A percentile compares a stretch with the other conserved stretches of the same genome.
Evolutionary conservation across 2,113 vertebrate genomes (phyloP).

Genomic region (Pseudopipra pipra): DNA sequence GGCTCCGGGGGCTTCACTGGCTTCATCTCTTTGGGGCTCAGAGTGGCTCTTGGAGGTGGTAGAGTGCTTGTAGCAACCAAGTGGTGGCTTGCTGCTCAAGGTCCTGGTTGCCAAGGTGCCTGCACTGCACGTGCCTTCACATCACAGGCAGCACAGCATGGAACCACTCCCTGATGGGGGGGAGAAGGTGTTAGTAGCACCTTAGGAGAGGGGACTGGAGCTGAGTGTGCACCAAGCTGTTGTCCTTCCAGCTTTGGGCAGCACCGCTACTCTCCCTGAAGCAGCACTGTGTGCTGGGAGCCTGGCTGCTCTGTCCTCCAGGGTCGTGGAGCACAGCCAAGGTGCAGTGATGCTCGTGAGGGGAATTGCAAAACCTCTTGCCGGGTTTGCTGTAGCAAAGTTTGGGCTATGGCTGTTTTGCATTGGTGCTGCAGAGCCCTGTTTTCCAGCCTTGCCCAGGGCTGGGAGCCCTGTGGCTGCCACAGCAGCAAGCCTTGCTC

Average conservation of each 20-base stretch:
- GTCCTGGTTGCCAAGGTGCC: not conserved
- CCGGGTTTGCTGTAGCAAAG: not conserved
- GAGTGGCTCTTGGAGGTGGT: not conserved
- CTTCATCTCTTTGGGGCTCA: rapidly evolving
- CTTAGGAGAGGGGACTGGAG: not conserved
- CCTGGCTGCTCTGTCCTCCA: conserved; percentile 12
- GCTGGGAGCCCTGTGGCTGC: not conserved
- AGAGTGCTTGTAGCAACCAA: not conserved
- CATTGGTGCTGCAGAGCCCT: not conserved
- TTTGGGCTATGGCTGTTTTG: not conserved
- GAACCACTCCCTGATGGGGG: not conserved
- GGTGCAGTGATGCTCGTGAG: conserved; percentile 24
- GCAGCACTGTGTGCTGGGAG: not conserved
- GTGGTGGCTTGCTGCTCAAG: not conserved
- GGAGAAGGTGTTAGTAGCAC: not conserved
- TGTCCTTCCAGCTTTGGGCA: not conserved
- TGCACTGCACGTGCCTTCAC: rapidly evolving
- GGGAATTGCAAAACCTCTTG: conserved; percentile 11
- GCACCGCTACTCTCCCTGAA: not conserved
- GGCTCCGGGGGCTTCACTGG: not conserved
- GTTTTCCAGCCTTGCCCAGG: rapidly evolving
- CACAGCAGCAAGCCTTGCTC: not conserved
- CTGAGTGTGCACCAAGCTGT: not conserved
- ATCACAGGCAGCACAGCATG: not conserved
- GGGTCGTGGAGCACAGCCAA: conserved; percentile 39